Evolutionary conservation across 2,113 vertebrate species (phyloP).

Genomic region (Nyctibius bracteatus): DNA sequence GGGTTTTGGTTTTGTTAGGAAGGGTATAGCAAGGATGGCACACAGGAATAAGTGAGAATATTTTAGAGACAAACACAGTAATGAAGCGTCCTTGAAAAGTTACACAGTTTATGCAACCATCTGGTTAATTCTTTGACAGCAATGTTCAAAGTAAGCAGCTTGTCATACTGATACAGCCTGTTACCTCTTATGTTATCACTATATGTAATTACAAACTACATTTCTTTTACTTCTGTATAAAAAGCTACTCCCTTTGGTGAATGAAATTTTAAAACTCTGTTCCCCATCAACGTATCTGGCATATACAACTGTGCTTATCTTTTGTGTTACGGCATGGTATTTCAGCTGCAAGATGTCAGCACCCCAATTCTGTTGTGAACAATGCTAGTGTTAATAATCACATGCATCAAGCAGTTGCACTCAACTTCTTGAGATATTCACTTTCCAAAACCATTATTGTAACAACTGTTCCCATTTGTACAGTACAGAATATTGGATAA

Average conservation of each 20-base stretch:
- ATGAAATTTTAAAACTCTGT: neutral
- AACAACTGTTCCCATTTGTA: neutral
- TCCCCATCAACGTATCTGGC: neutral
- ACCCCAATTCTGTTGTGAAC: neutral
- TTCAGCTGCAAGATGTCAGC: neutral
- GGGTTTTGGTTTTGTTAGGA: neutral
- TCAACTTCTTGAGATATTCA: neutral
- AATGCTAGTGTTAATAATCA: neutral
- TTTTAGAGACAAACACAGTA: neutral
- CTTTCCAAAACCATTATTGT: neutral
- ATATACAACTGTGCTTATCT: neutral
- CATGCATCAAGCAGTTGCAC: rapidly evolving
- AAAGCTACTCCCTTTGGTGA: neutral
- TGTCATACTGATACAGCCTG: neutral
- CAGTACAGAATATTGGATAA: neutral
- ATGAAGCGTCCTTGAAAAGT: neutral
- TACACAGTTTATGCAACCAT: neutral
- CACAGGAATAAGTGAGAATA: neutral
- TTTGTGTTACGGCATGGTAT: neutral
- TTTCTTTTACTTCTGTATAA: neutral
- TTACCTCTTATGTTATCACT: neutral
- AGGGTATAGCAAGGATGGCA: neutral
- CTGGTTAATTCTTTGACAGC: neutral
- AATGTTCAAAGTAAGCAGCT: neutral
- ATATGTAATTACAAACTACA: neutral